phyloP scores from a whole-genome alignment of 2,113 vertebrate genomes.

The Calyptommatus sinebrachiatus region DNA sequence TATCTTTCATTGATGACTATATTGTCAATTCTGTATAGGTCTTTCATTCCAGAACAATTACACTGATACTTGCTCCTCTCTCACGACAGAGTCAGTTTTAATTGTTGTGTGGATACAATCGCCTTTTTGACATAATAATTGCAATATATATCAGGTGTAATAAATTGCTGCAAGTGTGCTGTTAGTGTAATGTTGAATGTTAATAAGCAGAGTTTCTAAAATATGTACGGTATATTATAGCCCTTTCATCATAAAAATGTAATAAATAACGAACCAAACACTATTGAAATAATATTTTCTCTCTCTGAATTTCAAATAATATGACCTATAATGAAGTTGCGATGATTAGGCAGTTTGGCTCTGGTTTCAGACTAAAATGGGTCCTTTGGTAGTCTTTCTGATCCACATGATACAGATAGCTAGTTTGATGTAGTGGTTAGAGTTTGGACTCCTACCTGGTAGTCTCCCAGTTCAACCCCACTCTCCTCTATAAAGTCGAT shows the following conservation, averaged over 20 bases:
- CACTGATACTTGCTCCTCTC: conserved; percentile 38
- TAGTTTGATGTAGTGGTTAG: no score
- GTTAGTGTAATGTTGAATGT: conserved; percentile 37
- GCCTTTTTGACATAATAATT: conserved; percentile 37
- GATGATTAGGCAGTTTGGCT: background rate
- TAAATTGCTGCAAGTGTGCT: conserved; percentile 37
- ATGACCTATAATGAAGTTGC: background rate
- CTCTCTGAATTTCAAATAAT: background rate
- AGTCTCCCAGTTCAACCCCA: no score
- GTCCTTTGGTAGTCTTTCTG: no score
- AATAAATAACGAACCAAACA: conserved; percentile 1
- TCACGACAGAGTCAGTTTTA: conserved; percentile 41
- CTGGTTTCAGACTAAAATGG: no score
- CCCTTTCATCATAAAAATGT: background rate
- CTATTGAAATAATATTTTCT: conserved; percentile 3
- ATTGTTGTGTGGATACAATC: conserved; percentile 33
- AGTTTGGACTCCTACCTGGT: no score
- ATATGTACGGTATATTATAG: conserved; percentile 23
- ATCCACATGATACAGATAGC: no score
- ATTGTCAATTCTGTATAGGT: conserved; percentile 43
- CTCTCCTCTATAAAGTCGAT: no score
- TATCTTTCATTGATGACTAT: conserved; percentile 15
- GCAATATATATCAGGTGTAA: conserved; percentile 40
- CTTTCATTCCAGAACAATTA: conserved; percentile 38
- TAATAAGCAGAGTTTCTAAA: conserved; percentile 42